Conservation (phyloP, 2,888 invertebrate species). For the Adela reaumurella region DNA sequence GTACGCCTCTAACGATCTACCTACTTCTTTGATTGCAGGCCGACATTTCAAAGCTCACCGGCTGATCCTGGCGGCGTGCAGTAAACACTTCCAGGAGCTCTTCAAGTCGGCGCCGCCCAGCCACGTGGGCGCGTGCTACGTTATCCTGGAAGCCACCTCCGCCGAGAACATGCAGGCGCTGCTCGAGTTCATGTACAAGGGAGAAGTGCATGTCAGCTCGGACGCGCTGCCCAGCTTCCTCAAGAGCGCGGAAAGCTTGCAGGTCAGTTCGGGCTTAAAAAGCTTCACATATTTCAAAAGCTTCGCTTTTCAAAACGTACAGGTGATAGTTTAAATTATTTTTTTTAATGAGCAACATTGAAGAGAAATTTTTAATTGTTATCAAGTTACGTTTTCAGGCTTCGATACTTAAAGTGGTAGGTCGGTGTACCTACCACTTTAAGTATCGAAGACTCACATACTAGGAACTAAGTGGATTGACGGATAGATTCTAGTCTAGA, state of each 20-base stretch:
- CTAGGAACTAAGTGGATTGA: no score
- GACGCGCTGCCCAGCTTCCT: constrained; percentile 88
- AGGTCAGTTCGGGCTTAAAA: constrained; percentile 46
- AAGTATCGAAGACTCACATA: no score
- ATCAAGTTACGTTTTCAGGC: no score
- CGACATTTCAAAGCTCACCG: constrained; percentile 90
- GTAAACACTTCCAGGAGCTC: constrained; percentile 88
- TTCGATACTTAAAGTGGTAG: no score
- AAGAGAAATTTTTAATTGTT: no score
- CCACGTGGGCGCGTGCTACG: constrained; percentile 75
- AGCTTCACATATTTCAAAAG: no score
- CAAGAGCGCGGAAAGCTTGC: constrained; percentile 86
- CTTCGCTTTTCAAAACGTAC: no score
- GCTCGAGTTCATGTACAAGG: constrained; percentile 92
- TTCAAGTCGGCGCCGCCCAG: constrained; percentile 83
- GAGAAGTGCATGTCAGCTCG: constrained; percentile 90
- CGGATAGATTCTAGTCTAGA: no score
- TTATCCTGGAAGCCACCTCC: constrained; percentile 85
- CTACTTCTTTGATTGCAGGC: constrained; percentile 59
- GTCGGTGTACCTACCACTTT: no score
- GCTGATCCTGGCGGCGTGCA: constrained; percentile 87
- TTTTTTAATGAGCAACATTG: no score
- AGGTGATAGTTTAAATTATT: no score
- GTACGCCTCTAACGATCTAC: no score
- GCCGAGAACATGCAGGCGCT: constrained; percentile 89